These are phyloP conservation scores for Eriocheir sinensis DNA, from an alignment of 1,140 invertebrate genomes.

Conservation along the genomic window DNA sequence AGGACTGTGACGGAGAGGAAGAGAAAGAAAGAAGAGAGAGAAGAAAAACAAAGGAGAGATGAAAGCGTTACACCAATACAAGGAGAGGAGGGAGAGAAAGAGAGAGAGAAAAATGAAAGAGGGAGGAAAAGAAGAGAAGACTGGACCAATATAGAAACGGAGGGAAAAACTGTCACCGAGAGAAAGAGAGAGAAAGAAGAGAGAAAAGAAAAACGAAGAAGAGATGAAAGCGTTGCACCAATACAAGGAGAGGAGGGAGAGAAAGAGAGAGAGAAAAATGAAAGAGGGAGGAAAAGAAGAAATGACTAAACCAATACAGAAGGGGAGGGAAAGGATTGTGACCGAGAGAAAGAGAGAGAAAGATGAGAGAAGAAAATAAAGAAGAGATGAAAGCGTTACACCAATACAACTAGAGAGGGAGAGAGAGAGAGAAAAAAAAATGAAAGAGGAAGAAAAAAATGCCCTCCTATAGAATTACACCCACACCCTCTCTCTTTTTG, in stretches of 20 bases:
- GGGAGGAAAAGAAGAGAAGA: neutral
- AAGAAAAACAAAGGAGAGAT: neutral
- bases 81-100: neutral
- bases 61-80: neutral
- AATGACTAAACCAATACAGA: neutral
- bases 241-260: neutral
- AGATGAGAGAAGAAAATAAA: neutral
- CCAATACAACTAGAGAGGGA: neutral
- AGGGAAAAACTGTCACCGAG: neutral
- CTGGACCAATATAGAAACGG: neutral
- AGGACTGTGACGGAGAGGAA: neutral
- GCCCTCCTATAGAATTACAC: too few relatives aligned
- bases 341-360: neutral
- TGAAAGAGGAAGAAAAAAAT: neutral
- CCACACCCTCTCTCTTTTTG: too few relatives aligned
- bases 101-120: conserved; percentile 8
- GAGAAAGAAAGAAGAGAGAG: neutral
- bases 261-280: neutral
- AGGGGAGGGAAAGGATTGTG: neutral
- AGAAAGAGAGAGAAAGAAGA: neutral
- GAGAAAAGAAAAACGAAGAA: neutral
- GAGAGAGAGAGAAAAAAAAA: neutral
- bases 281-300: neutral
- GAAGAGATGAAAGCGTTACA: neutral
- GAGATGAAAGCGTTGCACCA: neutral